These are phyloP conservation scores for Neosalanx taihuensis DNA, from an alignment of 2,797 vertebrate species.

Conservation along the genomic window DNA sequence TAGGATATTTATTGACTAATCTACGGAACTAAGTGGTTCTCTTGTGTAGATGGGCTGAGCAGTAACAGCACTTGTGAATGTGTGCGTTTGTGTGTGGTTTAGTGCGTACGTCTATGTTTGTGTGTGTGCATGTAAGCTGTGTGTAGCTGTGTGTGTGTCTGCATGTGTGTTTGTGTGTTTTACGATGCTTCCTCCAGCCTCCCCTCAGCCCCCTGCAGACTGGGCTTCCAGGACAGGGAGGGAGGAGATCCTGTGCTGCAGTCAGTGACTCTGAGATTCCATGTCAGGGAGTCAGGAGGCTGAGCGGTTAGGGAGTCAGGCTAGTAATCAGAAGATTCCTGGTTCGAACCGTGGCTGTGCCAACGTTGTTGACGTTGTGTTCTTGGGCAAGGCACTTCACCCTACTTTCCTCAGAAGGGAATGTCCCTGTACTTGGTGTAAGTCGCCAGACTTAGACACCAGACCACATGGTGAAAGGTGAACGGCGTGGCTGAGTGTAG, in stretches of 20 bases:
- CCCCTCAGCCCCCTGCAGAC: background rate
- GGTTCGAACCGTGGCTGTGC: too few species aligned
- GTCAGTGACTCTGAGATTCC: slow-evolving; percentile 55
- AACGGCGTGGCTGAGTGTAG: background rate
- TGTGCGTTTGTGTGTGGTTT: background rate
- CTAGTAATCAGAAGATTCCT: too few species aligned
- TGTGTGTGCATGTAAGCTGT: too few species aligned
- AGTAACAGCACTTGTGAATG: background rate
- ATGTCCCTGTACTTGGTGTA: too few species aligned
- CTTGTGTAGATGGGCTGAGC: slow-evolving; percentile 44
- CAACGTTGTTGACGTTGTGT: too few species aligned
- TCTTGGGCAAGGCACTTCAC: too few species aligned
- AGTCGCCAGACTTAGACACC: too few species aligned
- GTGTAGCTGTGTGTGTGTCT: too few species aligned
- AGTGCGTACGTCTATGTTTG: too few species aligned
- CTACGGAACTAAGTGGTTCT: background rate
- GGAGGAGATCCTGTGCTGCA: slow-evolving; percentile 45
- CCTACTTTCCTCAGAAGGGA: too few species aligned
- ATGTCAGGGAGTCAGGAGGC: slow-evolving; percentile 38
- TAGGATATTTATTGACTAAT: slow-evolving; percentile 4
- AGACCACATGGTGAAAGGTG: too few species aligned
- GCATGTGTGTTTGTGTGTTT: slow-evolving; percentile 33
- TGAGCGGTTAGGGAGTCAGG: too few species aligned
- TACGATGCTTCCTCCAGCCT: slow-evolving; percentile 38
- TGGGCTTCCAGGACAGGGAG: slow-evolving; percentile 39